A percentile compares a stretch with the other conserved stretches of the same genome.
Conservation (phyloP, 1,140 invertebrate species). For the Solenopsis invicta region DNA sequence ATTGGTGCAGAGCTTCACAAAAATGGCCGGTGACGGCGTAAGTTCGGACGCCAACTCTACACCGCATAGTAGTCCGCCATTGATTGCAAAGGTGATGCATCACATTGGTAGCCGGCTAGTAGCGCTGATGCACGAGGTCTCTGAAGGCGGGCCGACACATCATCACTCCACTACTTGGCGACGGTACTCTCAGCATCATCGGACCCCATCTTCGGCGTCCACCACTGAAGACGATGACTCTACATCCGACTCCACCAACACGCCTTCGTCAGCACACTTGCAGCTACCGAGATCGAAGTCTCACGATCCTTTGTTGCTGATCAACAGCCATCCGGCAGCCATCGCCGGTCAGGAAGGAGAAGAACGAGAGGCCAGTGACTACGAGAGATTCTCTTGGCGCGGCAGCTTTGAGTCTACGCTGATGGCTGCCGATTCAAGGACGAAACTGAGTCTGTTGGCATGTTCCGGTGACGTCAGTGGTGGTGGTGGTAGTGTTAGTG, state of each 20-base stretch:
- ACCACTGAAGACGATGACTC: constrained; percentile 93
- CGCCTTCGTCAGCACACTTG: constrained; percentile 76
- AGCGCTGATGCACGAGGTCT: constrained; percentile 97
- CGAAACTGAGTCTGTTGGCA: constrained; percentile 91
- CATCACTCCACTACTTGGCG: constrained; percentile 82
- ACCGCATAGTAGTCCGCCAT: constrained; percentile 92
- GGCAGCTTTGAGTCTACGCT: constrained; percentile 96
- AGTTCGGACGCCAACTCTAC: constrained; percentile 85
- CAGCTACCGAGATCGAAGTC: constrained; percentile 91
- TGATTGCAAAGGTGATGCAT: constrained; percentile 97
- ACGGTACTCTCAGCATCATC: constrained; percentile 85
- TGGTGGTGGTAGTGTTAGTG: constrained; percentile 87
- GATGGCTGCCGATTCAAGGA: constrained; percentile 93
- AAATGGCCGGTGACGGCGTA: constrained; percentile 88
- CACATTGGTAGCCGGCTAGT: constrained; percentile 96
- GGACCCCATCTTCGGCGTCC: constrained; percentile 90
- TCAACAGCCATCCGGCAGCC: constrained; percentile 86
- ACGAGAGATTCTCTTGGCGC: constrained; percentile 95
- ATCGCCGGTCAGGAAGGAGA: constrained; percentile 88
- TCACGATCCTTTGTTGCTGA: constrained; percentile 91
- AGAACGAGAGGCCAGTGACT: constrained; percentile 93
- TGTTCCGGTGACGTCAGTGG: constrained; percentile 88
- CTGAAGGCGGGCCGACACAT: constrained; percentile 89
- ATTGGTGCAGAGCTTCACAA: constrained; percentile 92
- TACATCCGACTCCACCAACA: constrained; percentile 88